Base-by-base conservation (phyloP, 1,140 invertebrate genomes). In the Lysiphlebus fabarum region DNA sequence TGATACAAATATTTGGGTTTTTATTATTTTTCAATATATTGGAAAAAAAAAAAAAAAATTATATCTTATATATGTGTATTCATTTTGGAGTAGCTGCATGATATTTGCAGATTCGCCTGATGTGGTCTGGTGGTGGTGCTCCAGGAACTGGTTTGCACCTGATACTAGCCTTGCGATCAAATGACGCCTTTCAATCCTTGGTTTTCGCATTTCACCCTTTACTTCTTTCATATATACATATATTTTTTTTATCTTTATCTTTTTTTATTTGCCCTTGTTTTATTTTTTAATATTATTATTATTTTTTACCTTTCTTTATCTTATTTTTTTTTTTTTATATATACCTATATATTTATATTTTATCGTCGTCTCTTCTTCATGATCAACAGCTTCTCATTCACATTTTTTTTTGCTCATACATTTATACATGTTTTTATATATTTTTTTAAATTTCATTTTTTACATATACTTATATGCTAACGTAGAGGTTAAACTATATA, bases 61-160 rank as follows among this genome's bases (percentile, higher is more conserved):
- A n/a, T n/a, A n/a, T n/a, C n/a, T n/a, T n/a, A 26, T 26, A 26
- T 26, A 33, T 45, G 17, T 26, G 4, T 26, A 12, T 45, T 6
- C n/a, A n/a, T 43, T 43, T 43, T 26, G 17, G 17, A 26, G 17
- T 26, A 26, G 17, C 17, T 38, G 34, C 49, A 42, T 60, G 58
- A 61, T 62, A 69, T 70, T 74, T 66, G 70, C 67, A 66, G 67
- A 72, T 70, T 62, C 54, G 59, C 59, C 36, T 37, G 54, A 47
- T 64, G 63, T 54, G 59, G 63, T 61, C 61, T 64, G 50, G 56
- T 61, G 56, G 53, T 36, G 56, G 53, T 63, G 63, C 62, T 65
- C 55, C 43, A 53, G 53, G 53, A 78, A 77, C 75, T 72, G 75
- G 76, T 77, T 77, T 77, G 75, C 76, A 79, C 76, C 74, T 77